These are phyloP conservation scores for Zosterops japonicus DNA, from an alignment of 2,113 vertebrate genomes.

Conservation along the genomic window DNA sequence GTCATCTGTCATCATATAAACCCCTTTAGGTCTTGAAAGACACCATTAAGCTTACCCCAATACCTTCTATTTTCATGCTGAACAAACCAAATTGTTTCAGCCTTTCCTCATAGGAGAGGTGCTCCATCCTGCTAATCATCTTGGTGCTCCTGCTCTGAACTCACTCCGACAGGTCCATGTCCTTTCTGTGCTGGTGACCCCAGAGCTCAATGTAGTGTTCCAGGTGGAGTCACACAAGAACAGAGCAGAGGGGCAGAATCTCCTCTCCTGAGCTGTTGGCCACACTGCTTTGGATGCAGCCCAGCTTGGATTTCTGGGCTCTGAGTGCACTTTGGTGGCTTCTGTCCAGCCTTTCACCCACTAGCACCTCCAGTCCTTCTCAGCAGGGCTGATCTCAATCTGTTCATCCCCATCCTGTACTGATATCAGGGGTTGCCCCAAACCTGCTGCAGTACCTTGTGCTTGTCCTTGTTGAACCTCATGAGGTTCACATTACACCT, in stretches of 20 bases:
- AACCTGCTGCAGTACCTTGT: neutral
- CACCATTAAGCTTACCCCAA: neutral
- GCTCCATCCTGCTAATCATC: neutral
- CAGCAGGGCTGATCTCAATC: neutral
- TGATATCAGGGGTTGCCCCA: accelerated
- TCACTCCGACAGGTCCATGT: neutral
- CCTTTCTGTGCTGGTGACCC: neutral
- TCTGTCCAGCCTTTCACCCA: neutral
- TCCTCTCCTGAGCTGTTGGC: accelerated
- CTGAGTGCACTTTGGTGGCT: accelerated
- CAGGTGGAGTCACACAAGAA: accelerated
- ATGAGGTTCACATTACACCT: neutral
- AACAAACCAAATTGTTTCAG: neutral
- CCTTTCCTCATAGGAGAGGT: neutral
- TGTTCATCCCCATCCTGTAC: accelerated
- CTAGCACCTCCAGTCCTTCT: neutral
- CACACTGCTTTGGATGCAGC: neutral
- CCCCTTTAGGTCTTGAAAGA: neutral
- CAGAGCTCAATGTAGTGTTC: neutral
- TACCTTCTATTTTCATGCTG: neutral
- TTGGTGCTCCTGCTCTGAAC: neutral
- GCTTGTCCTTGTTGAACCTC: neutral
- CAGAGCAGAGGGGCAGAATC: neutral
- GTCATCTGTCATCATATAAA: neutral
- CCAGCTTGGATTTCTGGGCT: neutral